These are phyloP conservation scores for Engraulis encrasicolus DNA, from an alignment of 2,113 vertebrate genomes.

Conservation along the genomic window DNA sequence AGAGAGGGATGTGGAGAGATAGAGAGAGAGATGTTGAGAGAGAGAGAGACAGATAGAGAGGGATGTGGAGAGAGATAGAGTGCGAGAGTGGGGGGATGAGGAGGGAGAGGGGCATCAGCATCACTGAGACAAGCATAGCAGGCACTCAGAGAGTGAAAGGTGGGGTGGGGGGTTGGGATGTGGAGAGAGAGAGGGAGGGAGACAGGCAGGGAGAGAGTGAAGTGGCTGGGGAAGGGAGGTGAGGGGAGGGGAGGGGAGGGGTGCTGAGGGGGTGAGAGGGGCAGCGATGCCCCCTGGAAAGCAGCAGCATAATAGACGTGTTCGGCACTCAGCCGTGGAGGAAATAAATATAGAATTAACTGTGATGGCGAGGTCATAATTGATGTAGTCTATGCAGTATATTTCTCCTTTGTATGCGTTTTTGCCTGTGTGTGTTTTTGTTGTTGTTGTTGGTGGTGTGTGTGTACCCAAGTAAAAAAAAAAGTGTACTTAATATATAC, in stretches of 20 bases:
- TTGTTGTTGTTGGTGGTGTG: neutral
- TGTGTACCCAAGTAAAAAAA: no score
- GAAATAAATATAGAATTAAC: conserved; percentile 14
- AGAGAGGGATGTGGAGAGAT: neutral
- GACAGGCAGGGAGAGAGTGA: neutral
- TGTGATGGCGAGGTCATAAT: neutral
- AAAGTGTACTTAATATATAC: no score
- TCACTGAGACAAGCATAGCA: no score
- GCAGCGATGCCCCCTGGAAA: neutral
- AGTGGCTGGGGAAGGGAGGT: neutral
- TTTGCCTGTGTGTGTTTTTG: conserved; percentile 23
- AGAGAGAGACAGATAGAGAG: neutral
- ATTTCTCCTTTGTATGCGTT: neutral
- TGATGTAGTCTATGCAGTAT: neutral
- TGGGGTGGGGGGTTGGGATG: conserved; percentile 33
- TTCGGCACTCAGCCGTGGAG: neutral
- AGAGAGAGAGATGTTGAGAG: conserved; percentile 18
- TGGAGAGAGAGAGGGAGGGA: neutral
- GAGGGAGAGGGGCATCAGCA: neutral
- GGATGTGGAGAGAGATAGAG: neutral
- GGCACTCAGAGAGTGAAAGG: no score
- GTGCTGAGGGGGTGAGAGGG: neutral
- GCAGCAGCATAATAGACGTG: conserved; percentile 22
- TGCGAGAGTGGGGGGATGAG: no score
- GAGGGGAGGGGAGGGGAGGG: neutral